Conservation (phyloP, 2,888 invertebrate species). For the Morpho helenor region DNA sequence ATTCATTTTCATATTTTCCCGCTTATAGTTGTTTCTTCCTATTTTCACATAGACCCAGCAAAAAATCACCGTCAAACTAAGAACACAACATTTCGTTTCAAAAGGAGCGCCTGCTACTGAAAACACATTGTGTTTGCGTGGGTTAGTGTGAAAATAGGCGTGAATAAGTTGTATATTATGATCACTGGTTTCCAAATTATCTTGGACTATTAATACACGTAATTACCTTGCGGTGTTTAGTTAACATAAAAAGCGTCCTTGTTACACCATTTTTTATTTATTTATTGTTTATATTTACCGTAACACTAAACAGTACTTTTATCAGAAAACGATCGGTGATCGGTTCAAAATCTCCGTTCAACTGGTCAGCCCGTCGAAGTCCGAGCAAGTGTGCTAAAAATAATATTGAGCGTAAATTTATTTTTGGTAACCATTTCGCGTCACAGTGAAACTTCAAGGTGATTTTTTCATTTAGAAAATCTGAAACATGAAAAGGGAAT, state of each 20-base stretch:
- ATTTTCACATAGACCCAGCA: slow-evolving; percentile 55
- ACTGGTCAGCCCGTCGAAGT: slow-evolving; percentile 65
- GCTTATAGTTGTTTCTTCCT: slow-evolving; percentile 28
- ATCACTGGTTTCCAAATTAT: slow-evolving; percentile 61
- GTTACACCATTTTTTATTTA: slow-evolving; percentile 44
- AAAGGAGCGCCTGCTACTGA: slow-evolving; percentile 68
- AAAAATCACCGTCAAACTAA: slow-evolving; percentile 62
- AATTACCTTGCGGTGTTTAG: slow-evolving; percentile 66
- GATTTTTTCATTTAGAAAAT: slow-evolving; percentile 22
- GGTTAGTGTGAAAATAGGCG: slow-evolving; percentile 76
- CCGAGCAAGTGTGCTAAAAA: slow-evolving; percentile 74
- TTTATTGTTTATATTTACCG: slow-evolving; percentile 42
- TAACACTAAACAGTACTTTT: slow-evolving; percentile 43
- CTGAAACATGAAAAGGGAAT: slow-evolving; percentile 21
- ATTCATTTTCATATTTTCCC: slow-evolving; percentile 33
- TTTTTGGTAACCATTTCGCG: slow-evolving; percentile 73
- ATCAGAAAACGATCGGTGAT: slow-evolving; percentile 58
- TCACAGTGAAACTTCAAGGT: slow-evolving; percentile 48
- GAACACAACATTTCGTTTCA: slow-evolving; percentile 76
- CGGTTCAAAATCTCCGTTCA: slow-evolving; percentile 70
- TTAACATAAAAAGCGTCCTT: slow-evolving; percentile 43
- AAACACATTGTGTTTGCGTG: slow-evolving; percentile 74
- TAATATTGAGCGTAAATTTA: slow-evolving; percentile 75
- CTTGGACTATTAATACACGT: slow-evolving; percentile 55
- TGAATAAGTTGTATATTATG: slow-evolving; percentile 73